Evolutionary conservation across 53 echinoderm and acorn worm genomes (phyloP).

Genomic region (Crossaster papposus): DNA sequence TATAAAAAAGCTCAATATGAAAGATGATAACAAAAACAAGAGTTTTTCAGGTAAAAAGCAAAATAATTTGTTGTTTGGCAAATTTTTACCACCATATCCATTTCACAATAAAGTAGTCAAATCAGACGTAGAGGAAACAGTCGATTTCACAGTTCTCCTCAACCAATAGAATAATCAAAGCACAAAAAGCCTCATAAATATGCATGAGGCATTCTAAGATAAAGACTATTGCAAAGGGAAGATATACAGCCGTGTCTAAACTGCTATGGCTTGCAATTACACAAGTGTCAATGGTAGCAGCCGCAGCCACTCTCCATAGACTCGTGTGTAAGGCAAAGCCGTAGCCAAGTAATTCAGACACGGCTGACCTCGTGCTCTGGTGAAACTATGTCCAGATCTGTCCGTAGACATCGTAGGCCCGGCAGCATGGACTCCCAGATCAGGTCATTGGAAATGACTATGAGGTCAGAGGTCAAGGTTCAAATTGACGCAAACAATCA

Average conservation of each 20-base stretch:
- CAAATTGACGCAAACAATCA: too few relatives aligned
- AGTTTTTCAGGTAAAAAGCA: background rate
- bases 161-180: background rate
- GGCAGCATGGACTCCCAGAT: constrained; percentile 96
- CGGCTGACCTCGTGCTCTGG: constrained; percentile 88
- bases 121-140: background rate
- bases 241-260: too few relatives aligned
- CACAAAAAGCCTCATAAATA: background rate
- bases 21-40: background rate
- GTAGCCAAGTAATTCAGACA: too few relatives aligned
- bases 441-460: constrained; percentile 91
- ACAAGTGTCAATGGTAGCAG: too few relatives aligned
- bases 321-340: too few relatives aligned
- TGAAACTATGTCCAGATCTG: constrained; percentile 83
- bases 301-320: too few relatives aligned
- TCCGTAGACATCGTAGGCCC: constrained; percentile 83
- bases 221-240: background rate
- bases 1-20: too few relatives aligned
- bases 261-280: too few relatives aligned
- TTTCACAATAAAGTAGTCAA: too few relatives aligned
- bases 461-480: constrained; percentile 32
- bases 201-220: background rate
- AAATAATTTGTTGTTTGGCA: background rate
- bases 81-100: too few relatives aligned
- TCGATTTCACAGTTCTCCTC: background rate